Conservation (phyloP, 2,113 vertebrate genomes). For the Odocoileus virginianus region DNA sequence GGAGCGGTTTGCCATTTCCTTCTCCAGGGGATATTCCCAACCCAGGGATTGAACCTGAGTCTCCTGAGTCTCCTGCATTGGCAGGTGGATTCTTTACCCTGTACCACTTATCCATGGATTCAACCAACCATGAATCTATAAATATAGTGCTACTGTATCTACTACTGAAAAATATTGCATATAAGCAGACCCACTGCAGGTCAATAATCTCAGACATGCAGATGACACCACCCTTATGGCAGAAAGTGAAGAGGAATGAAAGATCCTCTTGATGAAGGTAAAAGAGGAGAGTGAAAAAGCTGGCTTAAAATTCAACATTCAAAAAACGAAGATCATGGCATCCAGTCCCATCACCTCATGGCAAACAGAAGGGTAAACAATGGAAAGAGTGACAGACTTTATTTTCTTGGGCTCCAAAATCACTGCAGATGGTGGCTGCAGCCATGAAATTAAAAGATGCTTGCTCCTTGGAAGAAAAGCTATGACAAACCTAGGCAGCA, state of each 20-base stretch:
- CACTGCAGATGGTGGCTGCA: background rate
- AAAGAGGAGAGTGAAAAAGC: background rate
- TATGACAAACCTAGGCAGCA: background rate
- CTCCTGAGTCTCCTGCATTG: background rate
- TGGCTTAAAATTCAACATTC: background rate
- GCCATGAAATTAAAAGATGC: background rate
- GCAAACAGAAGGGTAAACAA: background rate
- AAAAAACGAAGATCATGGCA: background rate
- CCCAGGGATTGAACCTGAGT: background rate
- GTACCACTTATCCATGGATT: background rate
- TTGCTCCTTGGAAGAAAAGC: background rate
- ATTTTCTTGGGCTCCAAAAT: background rate
- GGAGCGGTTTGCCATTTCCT: background rate
- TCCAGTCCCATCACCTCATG: background rate
- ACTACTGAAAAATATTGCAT: background rate
- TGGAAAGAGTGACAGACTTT: background rate
- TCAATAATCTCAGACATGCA: background rate
- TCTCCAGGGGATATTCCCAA: background rate
- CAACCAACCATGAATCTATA: background rate
- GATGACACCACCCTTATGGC: background rate
- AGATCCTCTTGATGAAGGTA: background rate
- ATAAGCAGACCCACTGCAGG: background rate
- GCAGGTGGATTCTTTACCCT: background rate
- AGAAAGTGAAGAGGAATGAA: background rate
- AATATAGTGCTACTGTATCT: background rate